A percentile compares a stretch with the other conserved stretches of the same genome.
phyloP scores from a whole-genome alignment of 1,140 invertebrate species.

The Helicoverpa zea region DNA sequence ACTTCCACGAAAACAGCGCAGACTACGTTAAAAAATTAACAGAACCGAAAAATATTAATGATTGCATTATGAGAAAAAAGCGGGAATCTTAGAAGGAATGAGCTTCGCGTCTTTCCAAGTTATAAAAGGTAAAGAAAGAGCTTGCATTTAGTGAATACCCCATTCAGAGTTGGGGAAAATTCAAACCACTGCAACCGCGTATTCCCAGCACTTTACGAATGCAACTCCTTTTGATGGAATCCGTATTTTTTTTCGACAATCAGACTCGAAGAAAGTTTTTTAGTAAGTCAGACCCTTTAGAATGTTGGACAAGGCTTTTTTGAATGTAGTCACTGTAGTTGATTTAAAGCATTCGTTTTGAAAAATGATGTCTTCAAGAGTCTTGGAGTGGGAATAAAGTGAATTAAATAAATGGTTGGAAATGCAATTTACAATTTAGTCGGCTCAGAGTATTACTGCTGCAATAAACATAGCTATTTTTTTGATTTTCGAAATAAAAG shows the following conservation, averaged over 20 bases:
- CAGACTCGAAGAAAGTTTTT: conserved; percentile 67
- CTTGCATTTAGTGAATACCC: conserved; percentile 83
- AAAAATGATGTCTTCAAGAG: background rate
- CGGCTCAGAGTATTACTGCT: too few relatives aligned
- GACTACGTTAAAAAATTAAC: conserved; percentile 55
- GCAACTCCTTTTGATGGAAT: conserved; percentile 79
- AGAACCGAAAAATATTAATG: conserved; percentile 80
- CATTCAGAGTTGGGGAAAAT: conserved; percentile 78
- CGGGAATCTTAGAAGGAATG: conserved; percentile 78
- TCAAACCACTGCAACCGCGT: conserved; percentile 75
- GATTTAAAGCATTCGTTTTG: background rate
- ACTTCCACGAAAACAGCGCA: background rate
- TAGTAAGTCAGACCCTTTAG: conserved; percentile 51
- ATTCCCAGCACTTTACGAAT: conserved; percentile 81
- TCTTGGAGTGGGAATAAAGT: too few relatives aligned
- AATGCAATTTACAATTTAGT: background rate
- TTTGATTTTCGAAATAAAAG: too few relatives aligned
- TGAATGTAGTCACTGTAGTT: conserved; percentile 28
- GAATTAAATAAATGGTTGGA: background rate
- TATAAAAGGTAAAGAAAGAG: conserved; percentile 82
- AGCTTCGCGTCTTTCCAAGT: conserved; percentile 78
- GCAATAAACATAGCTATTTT: too few relatives aligned
- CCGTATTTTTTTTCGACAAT: conserved; percentile 82
- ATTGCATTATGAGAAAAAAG: conserved; percentile 74
- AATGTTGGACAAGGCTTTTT: conserved; percentile 43